Evolutionary conservation across 2,888 invertebrate species (phyloP).

Genomic region (Drosophila paramelanica): DNA sequence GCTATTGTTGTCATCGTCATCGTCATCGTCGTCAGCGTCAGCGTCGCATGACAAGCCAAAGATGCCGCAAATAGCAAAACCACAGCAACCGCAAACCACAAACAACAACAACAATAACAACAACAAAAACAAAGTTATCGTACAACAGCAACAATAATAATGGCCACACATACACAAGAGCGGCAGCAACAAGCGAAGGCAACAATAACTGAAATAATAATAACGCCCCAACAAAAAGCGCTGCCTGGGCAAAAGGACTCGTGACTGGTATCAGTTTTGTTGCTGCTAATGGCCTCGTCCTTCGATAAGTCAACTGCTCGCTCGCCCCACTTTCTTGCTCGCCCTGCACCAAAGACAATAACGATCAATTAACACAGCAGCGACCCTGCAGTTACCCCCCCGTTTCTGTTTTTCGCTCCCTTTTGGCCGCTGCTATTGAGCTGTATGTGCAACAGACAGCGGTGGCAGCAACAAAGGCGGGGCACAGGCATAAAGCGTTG

Average conservation of each 20-base stretch:
- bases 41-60: conserved; percentile 74
- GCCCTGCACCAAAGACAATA: conserved; percentile 38
- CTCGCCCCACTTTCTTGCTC: conserved; percentile 1
- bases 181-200: conserved; percentile 35
- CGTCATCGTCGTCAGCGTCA: conserved; percentile 58
- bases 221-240: conserved; percentile 52
- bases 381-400: not conserved
- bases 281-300: conserved; percentile 57
- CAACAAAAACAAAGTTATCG: conserved; percentile 13
- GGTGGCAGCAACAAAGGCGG: conserved; percentile 8
- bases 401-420: not conserved
- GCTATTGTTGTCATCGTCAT: conserved; percentile 68
- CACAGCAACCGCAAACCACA: conserved; percentile 54
- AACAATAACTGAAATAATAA: conserved; percentile 66
- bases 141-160: conserved; percentile 26
- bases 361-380: conserved; percentile 66
- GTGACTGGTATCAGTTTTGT: conserved; percentile 63
- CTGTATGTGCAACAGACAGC: conserved; percentile 29
- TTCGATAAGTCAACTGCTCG: conserved; percentile 46
- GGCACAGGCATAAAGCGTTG: not conserved
- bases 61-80: conserved; percentile 74
- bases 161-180: conserved; percentile 9
- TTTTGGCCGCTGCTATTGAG: conserved; percentile 38
- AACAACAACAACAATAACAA: conserved; percentile 33
- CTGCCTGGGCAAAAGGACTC: conserved; percentile 36